Base-by-base conservation (phyloP, 2,113 vertebrate genomes). In the Zosterops lateralis region DNA sequence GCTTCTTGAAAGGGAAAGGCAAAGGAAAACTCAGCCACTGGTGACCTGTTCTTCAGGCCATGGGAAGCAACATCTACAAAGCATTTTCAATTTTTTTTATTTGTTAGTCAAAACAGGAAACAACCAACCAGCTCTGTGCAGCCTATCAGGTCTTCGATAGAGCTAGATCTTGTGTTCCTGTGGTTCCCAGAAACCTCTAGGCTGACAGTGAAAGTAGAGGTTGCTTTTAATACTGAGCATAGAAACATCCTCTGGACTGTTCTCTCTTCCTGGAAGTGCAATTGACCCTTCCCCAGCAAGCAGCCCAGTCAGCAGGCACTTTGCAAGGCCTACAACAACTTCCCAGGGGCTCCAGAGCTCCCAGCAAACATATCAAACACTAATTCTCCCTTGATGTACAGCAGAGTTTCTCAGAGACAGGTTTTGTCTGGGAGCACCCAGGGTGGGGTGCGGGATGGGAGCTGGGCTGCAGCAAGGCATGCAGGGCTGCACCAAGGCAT, bases 61-160 rank as follows among this genome's bases (percentile, higher is more conserved):
- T 85, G 78, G 84, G 78, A 85, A 97, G 62, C 66, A 71, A 51
- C 51, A 76, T 51, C 21, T 57, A 68, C 45, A 4, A 8, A 66
- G 40, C 7, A n/a, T 32, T 83, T 66, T 36, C 36, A 32, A 6
- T 64, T 93, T 77, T 66, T 47, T 36, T 66, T 53, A 77, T 88
- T 84, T 86, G 75, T 70, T 88, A 77, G 47, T 80, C 72, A 73
- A 93, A 94, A 62, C 1, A 4, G 72, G 31, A 40, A 54, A 84
- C 34, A 87, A 77, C 22, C 26, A 25, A 0, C 1, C 31, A 85
- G 36, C 66, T 79, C 53, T 50, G 38, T 50, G 62, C n/a, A 68
- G 45, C 19, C 50, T 50, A 34, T 38, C 40, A 65, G 12, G 14
- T 85, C 50, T 61, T 24, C 0, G 0, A 34, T 26, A 10, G 17